Conservation (phyloP, 2,113 vertebrate genomes). For the Phaetusa simplex region DNA sequence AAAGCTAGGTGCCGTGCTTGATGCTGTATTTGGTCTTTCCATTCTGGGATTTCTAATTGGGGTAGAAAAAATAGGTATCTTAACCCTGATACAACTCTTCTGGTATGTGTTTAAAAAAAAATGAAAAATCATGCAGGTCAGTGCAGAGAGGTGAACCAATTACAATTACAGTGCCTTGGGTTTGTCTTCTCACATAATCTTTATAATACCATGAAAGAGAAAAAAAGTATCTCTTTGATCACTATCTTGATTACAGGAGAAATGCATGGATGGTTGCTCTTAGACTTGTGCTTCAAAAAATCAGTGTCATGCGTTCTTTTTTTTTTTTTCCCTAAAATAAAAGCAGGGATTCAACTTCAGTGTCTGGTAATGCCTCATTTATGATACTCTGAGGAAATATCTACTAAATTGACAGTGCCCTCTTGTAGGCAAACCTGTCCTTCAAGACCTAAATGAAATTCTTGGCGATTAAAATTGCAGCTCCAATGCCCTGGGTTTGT, state of each 20-base stretch:
- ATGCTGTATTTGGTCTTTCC: neutral
- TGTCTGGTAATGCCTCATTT: neutral
- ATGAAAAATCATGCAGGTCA: neutral
- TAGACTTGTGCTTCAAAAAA: neutral
- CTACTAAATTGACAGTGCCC: neutral
- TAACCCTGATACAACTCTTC: neutral
- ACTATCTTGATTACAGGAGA: neutral
- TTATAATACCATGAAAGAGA: neutral
- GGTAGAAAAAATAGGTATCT: neutral
- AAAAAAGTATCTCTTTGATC: neutral
- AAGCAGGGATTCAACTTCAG: neutral
- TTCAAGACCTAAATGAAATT: neutral
- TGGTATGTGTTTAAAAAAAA: neutral
- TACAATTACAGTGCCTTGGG: neutral
- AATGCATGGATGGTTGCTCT: neutral
- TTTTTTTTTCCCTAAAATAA: neutral
- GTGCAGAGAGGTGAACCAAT: neutral
- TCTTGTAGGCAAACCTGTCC: neutral
- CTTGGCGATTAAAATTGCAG: neutral
- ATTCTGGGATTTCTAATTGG: conserved; percentile 7
- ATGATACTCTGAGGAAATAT: neutral
- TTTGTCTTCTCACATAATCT: neutral
- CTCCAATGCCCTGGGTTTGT: neutral
- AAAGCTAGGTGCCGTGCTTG: neutral
- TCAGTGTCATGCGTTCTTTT: neutral